phyloP scores from a whole-genome alignment of 2,888 invertebrate species.

The Netelia inedita region DNA sequence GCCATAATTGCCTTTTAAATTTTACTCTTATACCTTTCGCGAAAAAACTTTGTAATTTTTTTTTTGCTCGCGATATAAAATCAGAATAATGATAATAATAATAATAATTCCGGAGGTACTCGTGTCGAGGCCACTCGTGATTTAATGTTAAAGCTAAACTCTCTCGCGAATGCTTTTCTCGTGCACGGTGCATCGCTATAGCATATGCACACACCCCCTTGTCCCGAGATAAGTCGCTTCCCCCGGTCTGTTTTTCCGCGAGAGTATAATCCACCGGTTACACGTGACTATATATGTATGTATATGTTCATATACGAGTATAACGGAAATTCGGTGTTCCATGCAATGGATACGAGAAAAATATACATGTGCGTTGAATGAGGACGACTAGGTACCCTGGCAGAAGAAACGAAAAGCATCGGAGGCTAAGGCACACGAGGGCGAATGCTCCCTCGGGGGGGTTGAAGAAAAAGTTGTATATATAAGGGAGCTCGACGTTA shows the following conservation, averaged over 20 bases:
- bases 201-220: not conserved
- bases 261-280: conserved; percentile 27
- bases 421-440: not conserved
- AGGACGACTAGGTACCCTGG: conserved; percentile 22
- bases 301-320: not conserved
- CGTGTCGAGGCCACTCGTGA: not conserved
- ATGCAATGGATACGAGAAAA: conserved; percentile 14
- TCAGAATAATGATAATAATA: not conserved
- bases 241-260: conserved; percentile 11
- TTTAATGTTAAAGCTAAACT: conserved; percentile 20
- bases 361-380: conserved; percentile 37
- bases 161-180: conserved; percentile 1
- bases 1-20: not conserved
- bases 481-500: conserved; percentile 68
- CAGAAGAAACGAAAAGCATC: conserved; percentile 15
- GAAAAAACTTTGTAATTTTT: too few species aligned
- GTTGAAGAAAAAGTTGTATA: not conserved
- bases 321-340: conserved; percentile 16
- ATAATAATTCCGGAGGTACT: not conserved
- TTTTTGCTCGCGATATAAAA: not conserved
- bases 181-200: not conserved
- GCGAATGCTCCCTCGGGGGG: not conserved
- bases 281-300: not conserved
- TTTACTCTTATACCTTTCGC: not conserved
- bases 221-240: conserved; percentile 21